Evolutionary conservation across 2,797 vertebrate species (phyloP).

Genomic region (Gadopsis marmoratus): DNA sequence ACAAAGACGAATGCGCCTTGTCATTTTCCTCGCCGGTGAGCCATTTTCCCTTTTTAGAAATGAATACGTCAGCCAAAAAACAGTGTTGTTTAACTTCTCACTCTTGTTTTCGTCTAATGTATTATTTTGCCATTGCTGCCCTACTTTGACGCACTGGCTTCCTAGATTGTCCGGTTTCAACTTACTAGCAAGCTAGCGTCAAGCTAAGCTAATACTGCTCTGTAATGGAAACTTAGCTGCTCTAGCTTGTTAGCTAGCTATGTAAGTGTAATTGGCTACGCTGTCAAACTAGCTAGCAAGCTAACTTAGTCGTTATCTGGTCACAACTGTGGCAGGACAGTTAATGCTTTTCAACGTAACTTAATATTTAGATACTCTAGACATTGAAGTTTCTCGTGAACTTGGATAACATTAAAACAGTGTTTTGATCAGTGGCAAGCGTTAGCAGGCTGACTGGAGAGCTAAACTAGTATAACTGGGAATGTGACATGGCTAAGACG

Average conservation of each 20-base stretch:
- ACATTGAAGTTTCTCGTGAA: neutral
- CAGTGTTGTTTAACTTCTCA: neutral
- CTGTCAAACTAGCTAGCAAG: conserved; percentile 62
- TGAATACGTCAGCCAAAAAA: conserved; percentile 6
- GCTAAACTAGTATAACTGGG: conserved; percentile 20
- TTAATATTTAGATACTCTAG: neutral
- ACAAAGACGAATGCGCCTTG: conserved; percentile 99
- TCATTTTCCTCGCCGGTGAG: conserved; percentile 98
- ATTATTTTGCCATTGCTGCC: neutral
- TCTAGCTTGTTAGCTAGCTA: conserved; percentile 59
- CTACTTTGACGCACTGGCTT: conserved; percentile 19
- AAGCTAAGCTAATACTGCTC: conserved; percentile 79
- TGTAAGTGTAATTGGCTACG: conserved; percentile 33
- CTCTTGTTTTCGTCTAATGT: neutral
- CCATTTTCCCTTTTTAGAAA: conserved; percentile 40
- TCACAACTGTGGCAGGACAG: neutral
- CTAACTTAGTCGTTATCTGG: conserved; percentile 2
- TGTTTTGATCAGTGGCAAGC: conserved; percentile 12
- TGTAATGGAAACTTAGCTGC: conserved; percentile 70
- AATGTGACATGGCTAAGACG: conserved; percentile 18
- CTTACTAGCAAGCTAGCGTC: conserved; percentile 66
- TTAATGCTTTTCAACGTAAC: neutral
- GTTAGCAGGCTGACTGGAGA: conserved; percentile 22
- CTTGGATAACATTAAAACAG: neutral
- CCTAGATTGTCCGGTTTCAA: conserved; percentile 26